Evolutionary conservation across 2,797 vertebrate species (phyloP).

Genomic region (Eospalax fontanierii): DNA sequence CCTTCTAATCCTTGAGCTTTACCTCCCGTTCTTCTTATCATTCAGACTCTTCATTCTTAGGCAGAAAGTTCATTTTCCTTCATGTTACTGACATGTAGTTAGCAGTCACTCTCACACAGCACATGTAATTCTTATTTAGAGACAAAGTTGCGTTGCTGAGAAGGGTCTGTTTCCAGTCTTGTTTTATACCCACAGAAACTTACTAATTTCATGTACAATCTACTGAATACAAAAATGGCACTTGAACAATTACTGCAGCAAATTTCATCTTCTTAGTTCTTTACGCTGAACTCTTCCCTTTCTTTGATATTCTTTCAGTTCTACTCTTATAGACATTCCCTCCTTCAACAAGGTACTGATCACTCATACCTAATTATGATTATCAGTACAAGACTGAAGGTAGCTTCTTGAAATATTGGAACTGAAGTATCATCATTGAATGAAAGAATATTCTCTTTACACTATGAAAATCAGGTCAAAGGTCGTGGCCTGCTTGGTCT

Average conservation of each 20-base stretch:
- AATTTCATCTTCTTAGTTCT: neutral
- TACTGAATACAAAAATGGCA: neutral
- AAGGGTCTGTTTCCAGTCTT: neutral
- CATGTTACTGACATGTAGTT: neutral
- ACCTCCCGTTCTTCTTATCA: neutral
- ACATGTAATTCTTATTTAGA: neutral
- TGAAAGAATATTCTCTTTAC: neutral
- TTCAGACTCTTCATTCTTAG: neutral
- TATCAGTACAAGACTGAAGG: neutral
- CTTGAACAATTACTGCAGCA: neutral
- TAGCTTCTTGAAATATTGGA: conserved; percentile 31
- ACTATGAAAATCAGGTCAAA: neutral
- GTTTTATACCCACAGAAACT: neutral
- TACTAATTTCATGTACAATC: neutral
- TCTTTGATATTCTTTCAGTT: neutral
- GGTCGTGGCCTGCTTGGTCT: neutral
- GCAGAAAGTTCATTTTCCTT: neutral
- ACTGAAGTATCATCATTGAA: neutral
- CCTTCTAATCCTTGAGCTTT: neutral
- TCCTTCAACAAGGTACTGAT: neutral
- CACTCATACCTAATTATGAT: neutral
- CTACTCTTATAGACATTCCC: neutral
- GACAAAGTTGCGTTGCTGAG: neutral
- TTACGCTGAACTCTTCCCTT: neutral
- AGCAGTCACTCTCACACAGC: neutral